Percentiles rank a stretch among this genome's conserved stretches.
Conservation (phyloP, 2,888 invertebrate species). For the Exocentrus adspersus region DNA sequence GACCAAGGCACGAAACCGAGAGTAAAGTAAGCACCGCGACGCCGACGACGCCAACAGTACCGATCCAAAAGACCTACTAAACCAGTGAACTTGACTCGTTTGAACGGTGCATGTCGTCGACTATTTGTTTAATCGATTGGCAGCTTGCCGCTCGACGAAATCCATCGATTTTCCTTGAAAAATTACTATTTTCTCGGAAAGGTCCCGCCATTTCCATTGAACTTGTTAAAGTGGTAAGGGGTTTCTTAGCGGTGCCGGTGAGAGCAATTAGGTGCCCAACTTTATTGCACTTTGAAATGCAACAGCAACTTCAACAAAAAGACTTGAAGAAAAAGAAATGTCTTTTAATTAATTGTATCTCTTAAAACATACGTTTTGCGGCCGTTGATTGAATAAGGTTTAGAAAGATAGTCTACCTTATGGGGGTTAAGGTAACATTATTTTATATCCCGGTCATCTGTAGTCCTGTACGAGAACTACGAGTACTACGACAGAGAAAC, state of each 20-base stretch:
- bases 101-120: slow-evolving; percentile 40
- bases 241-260: slow-evolving; percentile 1
- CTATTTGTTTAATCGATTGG: slow-evolving; percentile 46
- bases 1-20: slow-evolving; percentile 15
- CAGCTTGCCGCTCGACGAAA: slow-evolving; percentile 18
- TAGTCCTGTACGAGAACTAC: too few relatives aligned
- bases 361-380: too few relatives aligned
- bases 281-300: background rate
- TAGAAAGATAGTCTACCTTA: too few relatives aligned
- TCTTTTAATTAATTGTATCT: too few relatives aligned
- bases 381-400: too few relatives aligned
- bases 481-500: too few relatives aligned
- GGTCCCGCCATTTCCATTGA: slow-evolving; percentile 10
- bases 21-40: too few relatives aligned
- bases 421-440: too few relatives aligned
- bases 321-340: too few relatives aligned
- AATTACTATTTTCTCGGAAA: slow-evolving; percentile 22
- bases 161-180: slow-evolving; percentile 37
- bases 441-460: too few relatives aligned
- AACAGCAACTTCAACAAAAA: too few relatives aligned
- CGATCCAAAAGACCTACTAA: slow-evolving; percentile 50
- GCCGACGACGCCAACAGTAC: slow-evolving; percentile 18
- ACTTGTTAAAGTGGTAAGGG: slow-evolving; percentile 5
- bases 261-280: background rate
- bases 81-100: slow-evolving; percentile 50